Evolutionary conservation across 2,113 vertebrate genomes (phyloP), one percentile per base, ranked within the genome.

Genomic region (Sakesphorus luctuosus): DNA sequence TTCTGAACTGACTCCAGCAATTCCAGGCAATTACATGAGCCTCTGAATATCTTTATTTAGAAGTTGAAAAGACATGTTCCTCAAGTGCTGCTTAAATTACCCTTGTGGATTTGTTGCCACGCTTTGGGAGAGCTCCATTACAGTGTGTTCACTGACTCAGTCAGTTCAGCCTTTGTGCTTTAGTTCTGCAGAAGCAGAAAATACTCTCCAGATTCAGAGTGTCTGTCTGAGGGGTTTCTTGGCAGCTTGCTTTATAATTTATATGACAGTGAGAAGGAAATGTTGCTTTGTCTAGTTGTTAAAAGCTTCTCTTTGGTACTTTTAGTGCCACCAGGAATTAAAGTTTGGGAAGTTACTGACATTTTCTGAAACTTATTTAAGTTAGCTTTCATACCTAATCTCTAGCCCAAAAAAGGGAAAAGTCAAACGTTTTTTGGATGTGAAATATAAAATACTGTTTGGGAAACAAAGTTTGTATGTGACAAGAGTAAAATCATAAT

Each of bases 1-100:
- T 96, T 96, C 96, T 84, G 84, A 96, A 79, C 84, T 19, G 89
- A 52, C 89, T 94, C 89, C 50, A 77, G 95, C 94, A 94, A 85
- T 50, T 79, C 69, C 87, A 87, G 40, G 90, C 94, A 95, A 94
- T 94, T 95, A 93, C 79, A 84, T 2, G 28, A 94, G 77, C 63
- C 66, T 75, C 76, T 75, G 76, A 80, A 78, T 89, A 33, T 93
- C 94, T 94, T 93, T 90, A 81, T 87, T 93, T 93, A 89, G 81
- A 76, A 84, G 80, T 94, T 94, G 82, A 56, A 86, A 81, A 95
- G 76, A 17, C 52, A 19, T 47, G 61, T 31, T 88, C 72, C 88
- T 81, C 7, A 23, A 75, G 52, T 7, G n/a, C 85, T 55, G n/a
- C 83, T 89, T 55, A 56, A 89, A 95, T 89, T 84, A 84, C 90